A percentile compares a stretch with the other conserved stretches of the same genome.
Conservation (phyloP, 2,888 invertebrate species). For the Pachydiplax longipennis region DNA sequence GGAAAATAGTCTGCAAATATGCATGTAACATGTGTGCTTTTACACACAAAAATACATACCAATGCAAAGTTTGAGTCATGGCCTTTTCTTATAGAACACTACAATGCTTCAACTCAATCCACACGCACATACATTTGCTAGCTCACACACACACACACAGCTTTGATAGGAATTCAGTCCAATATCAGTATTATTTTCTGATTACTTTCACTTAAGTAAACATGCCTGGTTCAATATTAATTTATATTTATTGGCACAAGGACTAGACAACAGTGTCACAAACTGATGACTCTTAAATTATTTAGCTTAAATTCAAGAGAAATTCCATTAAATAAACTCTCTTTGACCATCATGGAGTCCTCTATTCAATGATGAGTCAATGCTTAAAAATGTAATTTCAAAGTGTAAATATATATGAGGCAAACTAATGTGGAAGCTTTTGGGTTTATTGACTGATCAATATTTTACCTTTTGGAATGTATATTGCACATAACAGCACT, state of each 20-base stretch:
- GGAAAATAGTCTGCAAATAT: not conserved
- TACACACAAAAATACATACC: too few relatives aligned
- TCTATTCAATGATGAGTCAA: not conserved
- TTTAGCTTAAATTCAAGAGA: not conserved
- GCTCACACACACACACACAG: not conserved
- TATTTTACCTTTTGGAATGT: slow-evolving; percentile 32
- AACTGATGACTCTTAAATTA: slow-evolving; percentile 36
- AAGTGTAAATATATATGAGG: not conserved
- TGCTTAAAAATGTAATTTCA: not conserved
- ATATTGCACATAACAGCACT: slow-evolving; percentile 28
- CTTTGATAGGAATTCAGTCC: slow-evolving; percentile 33
- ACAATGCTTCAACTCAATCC: too few relatives aligned
- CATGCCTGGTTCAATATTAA: slow-evolving; percentile 19
- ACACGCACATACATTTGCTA: too few relatives aligned
- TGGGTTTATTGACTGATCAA: not conserved
- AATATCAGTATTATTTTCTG: slow-evolving; percentile 15
- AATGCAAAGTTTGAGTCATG: too few relatives aligned
- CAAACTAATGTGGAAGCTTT: not conserved
- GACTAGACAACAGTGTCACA: slow-evolving; percentile 33
- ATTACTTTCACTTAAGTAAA: slow-evolving; percentile 20
- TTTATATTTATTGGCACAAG: slow-evolving; percentile 35
- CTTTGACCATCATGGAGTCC: not conserved
- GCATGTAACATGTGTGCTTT: not conserved
- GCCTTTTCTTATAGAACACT: too few relatives aligned
- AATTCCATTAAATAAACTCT: not conserved